Conservation (phyloP, 2,888 invertebrate genomes). For the Norana najaformis region DNA sequence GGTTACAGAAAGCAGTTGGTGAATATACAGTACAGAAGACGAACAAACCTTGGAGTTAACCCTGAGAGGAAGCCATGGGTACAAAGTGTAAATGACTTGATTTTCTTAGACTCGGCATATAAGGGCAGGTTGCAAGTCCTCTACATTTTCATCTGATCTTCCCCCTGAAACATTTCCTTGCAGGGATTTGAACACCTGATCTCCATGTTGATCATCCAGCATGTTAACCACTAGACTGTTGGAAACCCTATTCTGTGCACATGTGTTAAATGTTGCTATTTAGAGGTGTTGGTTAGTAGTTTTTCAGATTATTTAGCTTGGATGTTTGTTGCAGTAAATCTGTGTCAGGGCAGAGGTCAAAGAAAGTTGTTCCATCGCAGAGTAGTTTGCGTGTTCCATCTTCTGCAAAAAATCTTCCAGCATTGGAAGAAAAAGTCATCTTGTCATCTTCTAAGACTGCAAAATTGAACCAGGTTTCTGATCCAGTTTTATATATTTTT, state of each 20-base stretch:
- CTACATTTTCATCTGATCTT: no score
- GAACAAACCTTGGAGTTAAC: no score
- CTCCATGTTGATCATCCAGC: not conserved
- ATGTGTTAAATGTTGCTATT: not conserved
- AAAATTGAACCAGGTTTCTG: not conserved
- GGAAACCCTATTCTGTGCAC: not conserved
- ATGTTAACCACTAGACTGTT: not conserved
- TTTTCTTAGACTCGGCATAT: no score
- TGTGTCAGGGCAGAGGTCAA: slow-evolving; percentile 10
- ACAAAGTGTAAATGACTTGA: no score
- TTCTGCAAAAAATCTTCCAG: slow-evolving; percentile 20
- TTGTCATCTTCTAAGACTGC: not conserved
- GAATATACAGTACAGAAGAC: no score
- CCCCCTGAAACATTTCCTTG: no score
- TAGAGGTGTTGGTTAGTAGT: not conserved
- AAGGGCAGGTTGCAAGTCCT: no score
- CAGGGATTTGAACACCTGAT: not conserved
- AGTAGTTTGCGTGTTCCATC: not conserved
- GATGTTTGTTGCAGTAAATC: not conserved
- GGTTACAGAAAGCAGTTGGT: no score
- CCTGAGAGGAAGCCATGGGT: no score
- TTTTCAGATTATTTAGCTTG: not conserved
- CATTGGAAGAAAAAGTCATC: slow-evolving; percentile 16
- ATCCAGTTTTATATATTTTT: not conserved
- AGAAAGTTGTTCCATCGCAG: not conserved